A percentile compares a stretch with the other conserved stretches of the same genome.
phyloP scores from a whole-genome alignment of 2,797 vertebrate species.

The Synanceia verrucosa region DNA sequence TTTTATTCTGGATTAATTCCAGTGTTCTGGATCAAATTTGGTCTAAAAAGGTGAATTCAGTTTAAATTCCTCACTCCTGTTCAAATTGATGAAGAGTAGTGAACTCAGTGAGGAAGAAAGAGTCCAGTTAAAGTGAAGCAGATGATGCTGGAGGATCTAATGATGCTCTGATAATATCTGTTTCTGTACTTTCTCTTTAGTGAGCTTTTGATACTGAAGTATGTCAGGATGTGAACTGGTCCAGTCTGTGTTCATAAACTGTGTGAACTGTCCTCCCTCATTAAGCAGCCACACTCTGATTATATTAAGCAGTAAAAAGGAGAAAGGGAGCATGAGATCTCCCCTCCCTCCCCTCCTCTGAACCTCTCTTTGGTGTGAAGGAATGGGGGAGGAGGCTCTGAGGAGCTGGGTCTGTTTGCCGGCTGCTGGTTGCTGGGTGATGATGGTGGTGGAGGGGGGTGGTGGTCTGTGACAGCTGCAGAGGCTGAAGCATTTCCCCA shows the following conservation, averaged over 20 bases:
- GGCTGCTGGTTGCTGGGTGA: conserved; percentile 42
- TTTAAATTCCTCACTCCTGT: no score
- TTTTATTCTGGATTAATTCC: no score
- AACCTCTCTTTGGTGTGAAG: conserved; percentile 27
- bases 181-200: neutral
- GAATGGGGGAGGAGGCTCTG: conserved; percentile 1
- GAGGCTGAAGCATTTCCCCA: conserved; percentile 17
- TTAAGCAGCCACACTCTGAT: neutral
- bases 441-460: neutral
- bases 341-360: neutral
- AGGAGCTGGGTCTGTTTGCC: conserved; percentile 28
- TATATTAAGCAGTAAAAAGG: neutral
- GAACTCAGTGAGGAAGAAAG: no score
- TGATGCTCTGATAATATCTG: no score
- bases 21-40: no score
- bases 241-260: neutral
- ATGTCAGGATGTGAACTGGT: no score
- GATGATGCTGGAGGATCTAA: no score
- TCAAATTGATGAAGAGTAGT: no score
- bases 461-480: conserved; percentile 59
- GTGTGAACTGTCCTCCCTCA: neutral
- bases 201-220: no score
- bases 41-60: no score
- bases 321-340: neutral
- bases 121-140: no score